Percentiles rank a stretch among this genome's conserved stretches.
Evolutionary conservation across 1,140 invertebrate species (phyloP).

Genomic region (Elymnias hypermnestra): DNA sequence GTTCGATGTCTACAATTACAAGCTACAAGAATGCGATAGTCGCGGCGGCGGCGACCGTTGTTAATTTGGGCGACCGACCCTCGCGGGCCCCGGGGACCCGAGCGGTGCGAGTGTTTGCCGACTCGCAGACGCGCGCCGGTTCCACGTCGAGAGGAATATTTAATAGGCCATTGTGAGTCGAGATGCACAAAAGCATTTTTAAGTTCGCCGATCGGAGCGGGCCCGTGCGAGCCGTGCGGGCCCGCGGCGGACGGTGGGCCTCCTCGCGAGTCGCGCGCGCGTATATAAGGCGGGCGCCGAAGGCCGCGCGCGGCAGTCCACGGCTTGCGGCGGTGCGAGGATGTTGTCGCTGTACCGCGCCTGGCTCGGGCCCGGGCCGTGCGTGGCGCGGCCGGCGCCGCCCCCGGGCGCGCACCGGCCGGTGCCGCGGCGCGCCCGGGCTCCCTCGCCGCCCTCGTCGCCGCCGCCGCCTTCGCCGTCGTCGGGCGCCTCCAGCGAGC

Average conservation of each 20-base stretch:
- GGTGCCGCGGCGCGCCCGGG: slow-evolving; percentile 47
- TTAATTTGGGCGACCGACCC: too few relatives aligned
- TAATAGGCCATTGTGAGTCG: slow-evolving; percentile 13
- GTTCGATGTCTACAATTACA: too few relatives aligned
- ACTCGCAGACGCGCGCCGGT: slow-evolving; percentile 24
- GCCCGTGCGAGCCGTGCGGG: too few relatives aligned
- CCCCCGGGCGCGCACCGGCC: slow-evolving; percentile 55
- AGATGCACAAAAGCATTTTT: slow-evolving; percentile 23
- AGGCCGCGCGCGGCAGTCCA: slow-evolving; percentile 38
- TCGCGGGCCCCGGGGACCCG: slow-evolving; percentile 36
- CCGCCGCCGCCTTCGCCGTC: slow-evolving; percentile 48
- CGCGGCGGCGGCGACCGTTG: too few relatives aligned
- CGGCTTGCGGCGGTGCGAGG: slow-evolving; percentile 24
- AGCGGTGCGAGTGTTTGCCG: slow-evolving; percentile 48
- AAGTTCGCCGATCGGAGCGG: too few relatives aligned
- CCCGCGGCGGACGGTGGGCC: too few relatives aligned
- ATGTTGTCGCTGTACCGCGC: slow-evolving; percentile 83
- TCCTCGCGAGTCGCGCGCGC: too few relatives aligned
- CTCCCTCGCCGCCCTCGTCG: slow-evolving; percentile 40
- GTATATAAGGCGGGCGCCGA: slow-evolving; percentile 33
- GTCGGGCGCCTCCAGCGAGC: slow-evolving; percentile 45
- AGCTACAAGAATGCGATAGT: too few relatives aligned
- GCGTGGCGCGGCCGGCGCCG: slow-evolving; percentile 61
- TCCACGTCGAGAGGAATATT: slow-evolving; percentile 22
- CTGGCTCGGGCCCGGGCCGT: slow-evolving; percentile 75